Evolutionary conservation across 2,797 vertebrate species (phyloP).

Genomic region (Danio tinwini): DNA sequence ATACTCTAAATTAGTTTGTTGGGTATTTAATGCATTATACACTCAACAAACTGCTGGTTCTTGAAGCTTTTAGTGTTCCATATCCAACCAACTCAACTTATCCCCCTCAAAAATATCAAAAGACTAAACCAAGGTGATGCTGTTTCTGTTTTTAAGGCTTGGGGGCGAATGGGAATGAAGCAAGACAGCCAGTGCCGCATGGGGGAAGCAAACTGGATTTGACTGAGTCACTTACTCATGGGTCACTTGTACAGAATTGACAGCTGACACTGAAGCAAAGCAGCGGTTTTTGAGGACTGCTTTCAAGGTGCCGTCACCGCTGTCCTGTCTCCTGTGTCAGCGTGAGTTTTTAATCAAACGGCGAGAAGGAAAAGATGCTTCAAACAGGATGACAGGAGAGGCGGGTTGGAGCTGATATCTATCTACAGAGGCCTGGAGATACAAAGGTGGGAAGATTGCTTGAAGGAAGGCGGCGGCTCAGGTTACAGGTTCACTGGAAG

Average conservation of each 20-base stretch:
- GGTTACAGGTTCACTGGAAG: conserved; percentile 30
- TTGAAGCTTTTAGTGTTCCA: conserved; percentile 8
- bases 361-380: conserved; percentile 56
- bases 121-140: conserved; percentile 2
- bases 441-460: conserved; percentile 2
- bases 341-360: conserved; percentile 84
- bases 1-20: not conserved
- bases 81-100: not conserved
- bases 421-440: conserved; percentile 13
- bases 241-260: conserved; percentile 83
- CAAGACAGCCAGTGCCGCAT: conserved; percentile 68
- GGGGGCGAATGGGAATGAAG: conserved; percentile 67
- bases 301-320: conserved; percentile 77
- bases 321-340: conserved; percentile 78
- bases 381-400: conserved; percentile 34
- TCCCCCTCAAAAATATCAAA: no score
- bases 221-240: conserved; percentile 75
- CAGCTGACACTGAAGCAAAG: conserved; percentile 66
- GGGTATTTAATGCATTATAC: not conserved
- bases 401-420: not conserved
- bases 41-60: not conserved
- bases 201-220: conserved; percentile 76
- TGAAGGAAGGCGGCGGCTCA: not conserved
- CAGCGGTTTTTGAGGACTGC: conserved; percentile 67
- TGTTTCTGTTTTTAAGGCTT: conserved; percentile 71